A percentile compares a stretch with the other conserved stretches of the same genome.
phyloP scores from a whole-genome alignment of 1,140 invertebrate species.

The Argopecten irradians region DNA sequence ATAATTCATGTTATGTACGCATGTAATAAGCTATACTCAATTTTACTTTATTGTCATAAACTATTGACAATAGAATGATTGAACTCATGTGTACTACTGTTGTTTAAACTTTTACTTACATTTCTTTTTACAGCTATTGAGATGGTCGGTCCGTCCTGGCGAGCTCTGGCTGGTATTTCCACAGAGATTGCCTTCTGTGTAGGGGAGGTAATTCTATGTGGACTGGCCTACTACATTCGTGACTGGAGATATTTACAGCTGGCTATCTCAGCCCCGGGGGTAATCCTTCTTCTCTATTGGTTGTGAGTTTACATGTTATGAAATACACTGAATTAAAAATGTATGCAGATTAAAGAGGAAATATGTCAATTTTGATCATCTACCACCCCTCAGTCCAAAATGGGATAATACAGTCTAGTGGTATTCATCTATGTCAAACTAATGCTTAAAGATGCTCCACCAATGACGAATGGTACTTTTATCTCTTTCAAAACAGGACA shows the following conservation, averaged over 20 bases:
- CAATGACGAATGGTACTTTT: no score
- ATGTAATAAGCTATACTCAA: no score
- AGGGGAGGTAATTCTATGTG: constrained; percentile 81
- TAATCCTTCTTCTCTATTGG: constrained; percentile 82
- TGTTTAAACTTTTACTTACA: background rate
- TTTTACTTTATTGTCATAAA: no score
- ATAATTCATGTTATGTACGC: no score
- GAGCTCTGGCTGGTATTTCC: constrained; percentile 83
- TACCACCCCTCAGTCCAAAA: no score
- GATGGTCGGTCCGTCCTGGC: constrained; percentile 76
- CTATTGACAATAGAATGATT: no score
- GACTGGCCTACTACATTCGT: constrained; percentile 82
- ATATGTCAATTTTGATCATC: no score
- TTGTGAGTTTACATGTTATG: constrained; percentile 47
- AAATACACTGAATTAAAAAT: no score
- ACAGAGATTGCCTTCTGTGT: constrained; percentile 85
- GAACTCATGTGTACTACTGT: no score
- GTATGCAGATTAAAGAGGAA: no score
- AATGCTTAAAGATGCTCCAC: background rate
- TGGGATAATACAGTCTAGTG: no score
- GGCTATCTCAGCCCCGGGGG: constrained; percentile 84
- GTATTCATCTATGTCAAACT: background rate
- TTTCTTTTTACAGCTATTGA: constrained; percentile 56
- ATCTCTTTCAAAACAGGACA: no score
- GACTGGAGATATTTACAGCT: constrained; percentile 86